Conservation (phyloP, 2,113 vertebrate genomes). For the Pangasianodon hypophthalmus region DNA sequence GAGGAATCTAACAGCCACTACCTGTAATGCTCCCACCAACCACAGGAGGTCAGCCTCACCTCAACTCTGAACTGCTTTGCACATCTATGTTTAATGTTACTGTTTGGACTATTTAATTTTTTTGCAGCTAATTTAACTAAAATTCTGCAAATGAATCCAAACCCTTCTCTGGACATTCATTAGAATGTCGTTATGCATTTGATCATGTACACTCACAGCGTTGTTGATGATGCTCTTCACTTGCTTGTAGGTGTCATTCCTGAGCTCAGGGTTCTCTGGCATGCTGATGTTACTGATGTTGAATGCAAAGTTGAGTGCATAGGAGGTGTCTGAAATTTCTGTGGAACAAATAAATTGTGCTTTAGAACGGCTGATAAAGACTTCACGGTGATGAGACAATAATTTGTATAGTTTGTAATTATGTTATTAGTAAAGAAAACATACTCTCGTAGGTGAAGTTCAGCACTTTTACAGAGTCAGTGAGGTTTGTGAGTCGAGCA, state of each 20-base stretch:
- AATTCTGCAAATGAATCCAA: neutral
- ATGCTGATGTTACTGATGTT: constrained; percentile 3
- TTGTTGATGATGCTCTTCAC: neutral
- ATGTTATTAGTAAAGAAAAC: neutral
- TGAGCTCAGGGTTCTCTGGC: neutral
- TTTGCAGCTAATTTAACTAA: neutral
- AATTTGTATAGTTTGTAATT: neutral
- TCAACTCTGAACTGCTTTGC: too few relatives aligned
- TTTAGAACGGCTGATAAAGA: neutral
- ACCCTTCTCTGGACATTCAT: too few relatives aligned
- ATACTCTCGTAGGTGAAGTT: constrained; percentile 11
- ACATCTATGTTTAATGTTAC: too few relatives aligned
- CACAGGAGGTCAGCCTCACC: too few relatives aligned
- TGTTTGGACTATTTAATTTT: too few relatives aligned
- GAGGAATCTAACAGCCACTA: too few relatives aligned
- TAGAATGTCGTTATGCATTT: neutral
- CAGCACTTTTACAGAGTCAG: neutral
- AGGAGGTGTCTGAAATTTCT: constrained; percentile 17
- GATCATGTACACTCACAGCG: neutral
- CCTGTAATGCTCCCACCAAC: too few relatives aligned
- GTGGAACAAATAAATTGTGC: constrained; percentile 16
- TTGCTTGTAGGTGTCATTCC: neutral
- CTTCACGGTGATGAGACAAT: too few relatives aligned
- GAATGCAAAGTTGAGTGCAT: neutral
- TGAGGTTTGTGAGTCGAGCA: neutral